Percentiles rank a stretch among this genome's conserved stretches.
Conservation (phyloP, 1,140 invertebrate genomes). For the Bombus fervidus region DNA sequence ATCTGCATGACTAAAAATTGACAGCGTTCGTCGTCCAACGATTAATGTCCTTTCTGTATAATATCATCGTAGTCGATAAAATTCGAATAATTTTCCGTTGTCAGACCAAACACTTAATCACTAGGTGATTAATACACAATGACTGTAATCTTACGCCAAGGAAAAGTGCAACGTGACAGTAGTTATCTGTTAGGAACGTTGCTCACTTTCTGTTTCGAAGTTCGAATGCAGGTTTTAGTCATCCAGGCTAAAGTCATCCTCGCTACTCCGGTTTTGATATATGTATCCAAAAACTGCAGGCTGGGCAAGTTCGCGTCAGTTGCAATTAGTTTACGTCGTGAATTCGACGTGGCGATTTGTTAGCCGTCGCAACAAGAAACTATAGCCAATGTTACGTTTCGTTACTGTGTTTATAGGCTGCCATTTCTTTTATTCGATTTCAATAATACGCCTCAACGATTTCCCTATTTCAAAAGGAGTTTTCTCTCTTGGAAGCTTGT, state of each 20-base stretch:
- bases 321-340: slow-evolving; percentile 8
- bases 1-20: too few relatives aligned
- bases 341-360: slow-evolving; percentile 20
- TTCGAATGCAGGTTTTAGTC: background rate
- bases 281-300: slow-evolving; percentile 12
- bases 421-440: too few relatives aligned
- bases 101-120: too few relatives aligned
- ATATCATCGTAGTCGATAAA: too few relatives aligned
- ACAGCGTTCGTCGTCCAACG: too few relatives aligned
- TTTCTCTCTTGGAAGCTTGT: too few relatives aligned
- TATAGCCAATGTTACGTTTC: background rate
- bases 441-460: too few relatives aligned
- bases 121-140: too few relatives aligned
- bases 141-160: too few relatives aligned
- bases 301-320: background rate
- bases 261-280: background rate
- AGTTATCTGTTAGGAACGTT: background rate
- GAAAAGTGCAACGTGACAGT: background rate
- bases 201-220: background rate
- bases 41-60: too few relatives aligned
- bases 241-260: slow-evolving; percentile 6
- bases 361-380: background rate
- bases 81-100: too few relatives aligned
- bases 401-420: background rate
- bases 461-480: too few relatives aligned